Evolutionary conservation across 2,113 vertebrate genomes (phyloP).

Genomic region (Galemys pyrenaicus): DNA sequence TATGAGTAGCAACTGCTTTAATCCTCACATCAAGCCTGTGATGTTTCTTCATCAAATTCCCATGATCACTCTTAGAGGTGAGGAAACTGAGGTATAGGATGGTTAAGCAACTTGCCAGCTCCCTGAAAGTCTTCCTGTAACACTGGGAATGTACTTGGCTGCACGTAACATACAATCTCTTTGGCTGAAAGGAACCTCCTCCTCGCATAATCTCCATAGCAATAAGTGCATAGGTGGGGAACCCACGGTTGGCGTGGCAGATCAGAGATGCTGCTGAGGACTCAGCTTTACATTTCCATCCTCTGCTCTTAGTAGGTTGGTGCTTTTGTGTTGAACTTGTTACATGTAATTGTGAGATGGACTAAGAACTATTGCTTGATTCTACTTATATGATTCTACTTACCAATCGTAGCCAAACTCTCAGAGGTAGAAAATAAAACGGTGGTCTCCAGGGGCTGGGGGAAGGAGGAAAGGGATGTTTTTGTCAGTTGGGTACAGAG

Average conservation of each 20-base stretch:
- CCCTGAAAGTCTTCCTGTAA: conserved; percentile 12
- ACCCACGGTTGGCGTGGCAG: background rate
- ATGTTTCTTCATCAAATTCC: background rate
- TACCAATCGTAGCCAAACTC: background rate
- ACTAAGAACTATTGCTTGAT: background rate
- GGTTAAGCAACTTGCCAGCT: background rate
- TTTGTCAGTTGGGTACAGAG: background rate
- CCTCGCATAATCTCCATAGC: background rate
- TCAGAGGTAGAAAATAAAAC: background rate
- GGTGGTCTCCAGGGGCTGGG: background rate
- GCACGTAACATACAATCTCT: background rate
- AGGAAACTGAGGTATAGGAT: background rate
- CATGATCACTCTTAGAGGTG: background rate
- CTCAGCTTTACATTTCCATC: background rate
- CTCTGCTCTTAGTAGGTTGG: background rate
- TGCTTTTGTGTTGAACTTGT: background rate
- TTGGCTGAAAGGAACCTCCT: background rate
- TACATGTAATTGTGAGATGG: background rate
- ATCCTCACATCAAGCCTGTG: background rate
- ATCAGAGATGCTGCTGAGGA: background rate
- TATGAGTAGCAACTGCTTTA: background rate
- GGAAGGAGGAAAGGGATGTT: background rate
- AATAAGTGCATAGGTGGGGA: background rate
- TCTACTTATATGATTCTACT: background rate
- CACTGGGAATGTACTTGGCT: background rate